Evolutionary conservation across 2,113 vertebrate species (phyloP).

Genomic region (Madoqua kirkii): DNA sequence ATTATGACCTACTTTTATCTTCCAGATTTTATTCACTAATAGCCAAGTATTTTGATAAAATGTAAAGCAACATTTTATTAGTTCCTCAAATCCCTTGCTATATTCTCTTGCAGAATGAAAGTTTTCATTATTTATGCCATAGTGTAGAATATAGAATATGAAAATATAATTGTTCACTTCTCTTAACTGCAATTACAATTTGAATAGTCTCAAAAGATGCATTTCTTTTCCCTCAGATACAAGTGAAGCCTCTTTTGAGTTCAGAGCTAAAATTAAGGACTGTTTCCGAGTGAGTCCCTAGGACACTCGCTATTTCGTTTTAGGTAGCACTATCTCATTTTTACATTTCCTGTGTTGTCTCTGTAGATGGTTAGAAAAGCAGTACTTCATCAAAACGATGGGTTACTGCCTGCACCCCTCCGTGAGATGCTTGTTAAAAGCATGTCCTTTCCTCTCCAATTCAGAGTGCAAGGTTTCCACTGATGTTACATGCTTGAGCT

Average conservation of each 20-base stretch:
- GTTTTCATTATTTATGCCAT: constrained; percentile 51
- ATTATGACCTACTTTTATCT: constrained; percentile 52
- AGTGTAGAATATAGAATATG: constrained; percentile 43
- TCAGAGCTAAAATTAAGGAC: constrained; percentile 58
- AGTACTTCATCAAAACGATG: constrained; percentile 57
- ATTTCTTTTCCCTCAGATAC: constrained; percentile 36
- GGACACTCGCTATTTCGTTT: constrained; percentile 53
- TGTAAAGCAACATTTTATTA: constrained; percentile 49
- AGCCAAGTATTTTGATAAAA: constrained; percentile 55
- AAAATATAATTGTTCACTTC: constrained; percentile 57
- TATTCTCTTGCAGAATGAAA: constrained; percentile 48
- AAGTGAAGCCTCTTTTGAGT: constrained; percentile 47
- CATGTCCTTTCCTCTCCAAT: constrained; percentile 41
- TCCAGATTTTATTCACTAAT: constrained; percentile 60
- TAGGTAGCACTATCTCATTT: constrained; percentile 55
- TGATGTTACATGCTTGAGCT: constrained; percentile 42
- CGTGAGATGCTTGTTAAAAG: constrained; percentile 65
- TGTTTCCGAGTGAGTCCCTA: constrained; percentile 44
- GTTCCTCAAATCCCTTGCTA: constrained; percentile 61
- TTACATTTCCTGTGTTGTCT: constrained; percentile 65
- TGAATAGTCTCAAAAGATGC: constrained; percentile 41
- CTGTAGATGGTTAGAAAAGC: constrained; percentile 58
- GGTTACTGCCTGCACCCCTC: constrained; percentile 47
- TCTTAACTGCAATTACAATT: constrained; percentile 54
- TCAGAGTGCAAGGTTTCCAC: constrained; percentile 44